These are phyloP conservation scores for Eurytoma californica DNA, from an alignment of 2,888 invertebrate species.

Conservation along the genomic window DNA sequence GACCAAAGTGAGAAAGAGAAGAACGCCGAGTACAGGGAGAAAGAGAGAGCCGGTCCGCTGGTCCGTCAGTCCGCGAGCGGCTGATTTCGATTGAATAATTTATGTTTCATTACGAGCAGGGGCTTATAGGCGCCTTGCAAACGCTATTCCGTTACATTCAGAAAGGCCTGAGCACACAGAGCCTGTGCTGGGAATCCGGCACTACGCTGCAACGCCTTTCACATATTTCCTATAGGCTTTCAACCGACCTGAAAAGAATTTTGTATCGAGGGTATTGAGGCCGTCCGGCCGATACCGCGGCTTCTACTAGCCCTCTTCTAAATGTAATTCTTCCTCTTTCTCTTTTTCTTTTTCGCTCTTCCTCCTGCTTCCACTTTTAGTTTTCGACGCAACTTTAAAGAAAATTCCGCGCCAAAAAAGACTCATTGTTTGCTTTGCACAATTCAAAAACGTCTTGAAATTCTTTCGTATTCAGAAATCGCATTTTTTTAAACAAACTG, in stretches of 20 bases:
- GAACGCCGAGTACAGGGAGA: constrained; percentile 28
- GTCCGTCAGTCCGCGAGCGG: constrained; percentile 59
- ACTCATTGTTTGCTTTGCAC: too few relatives aligned
- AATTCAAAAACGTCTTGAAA: too few relatives aligned
- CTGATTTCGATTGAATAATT: constrained; percentile 76
- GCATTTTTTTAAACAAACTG: too few relatives aligned
- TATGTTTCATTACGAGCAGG: constrained; percentile 74
- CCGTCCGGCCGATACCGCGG: constrained; percentile 60
- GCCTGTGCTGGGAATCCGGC: constrained; percentile 62
- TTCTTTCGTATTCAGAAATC: too few relatives aligned
- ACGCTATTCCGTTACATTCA: constrained; percentile 72
- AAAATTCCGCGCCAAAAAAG: not conserved
- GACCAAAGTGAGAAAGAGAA: constrained; percentile 42
- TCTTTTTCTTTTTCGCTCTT: not conserved
- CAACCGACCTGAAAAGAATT: constrained; percentile 70
- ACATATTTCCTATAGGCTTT: constrained; percentile 74
- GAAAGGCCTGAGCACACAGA: constrained; percentile 71
- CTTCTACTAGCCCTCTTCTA: constrained; percentile 34
- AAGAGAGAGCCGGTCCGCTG: constrained; percentile 45
- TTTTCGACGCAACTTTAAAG: constrained; percentile 1
- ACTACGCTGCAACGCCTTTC: constrained; percentile 64
- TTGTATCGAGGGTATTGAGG: constrained; percentile 73
- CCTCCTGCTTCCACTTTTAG: constrained; percentile 18
- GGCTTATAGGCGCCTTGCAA: constrained; percentile 74
- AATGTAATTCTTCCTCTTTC: constrained; percentile 42